These are phyloP conservation scores for Stenchaetothrips biformis DNA, from an alignment of 2,888 invertebrate genomes.

Conservation along the genomic window DNA sequence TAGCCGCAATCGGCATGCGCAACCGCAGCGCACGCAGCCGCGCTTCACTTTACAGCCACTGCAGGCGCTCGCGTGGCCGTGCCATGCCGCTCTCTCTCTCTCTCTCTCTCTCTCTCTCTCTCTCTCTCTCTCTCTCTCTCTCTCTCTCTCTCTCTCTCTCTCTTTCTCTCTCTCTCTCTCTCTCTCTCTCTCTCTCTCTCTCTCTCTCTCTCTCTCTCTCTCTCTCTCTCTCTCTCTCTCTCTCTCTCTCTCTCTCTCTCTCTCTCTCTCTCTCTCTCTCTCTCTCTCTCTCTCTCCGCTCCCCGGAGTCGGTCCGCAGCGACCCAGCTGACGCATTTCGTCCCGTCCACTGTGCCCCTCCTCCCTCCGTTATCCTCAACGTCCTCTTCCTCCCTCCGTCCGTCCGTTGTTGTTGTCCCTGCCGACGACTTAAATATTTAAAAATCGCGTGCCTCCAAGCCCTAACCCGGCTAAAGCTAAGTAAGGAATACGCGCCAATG, in stretches of 20 bases:
- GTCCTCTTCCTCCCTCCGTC: too few species aligned
- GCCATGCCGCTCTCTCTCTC: neutral
- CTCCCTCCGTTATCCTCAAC: too few species aligned
- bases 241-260: constrained; percentile 18
- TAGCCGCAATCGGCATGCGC: neutral
- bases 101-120: constrained; percentile 2
- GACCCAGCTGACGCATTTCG: neutral
- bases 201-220: constrained; percentile 25
- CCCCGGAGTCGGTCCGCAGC: neutral
- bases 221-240: constrained; percentile 9
- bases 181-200: constrained; percentile 26
- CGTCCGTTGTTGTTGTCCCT: too few species aligned
- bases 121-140: constrained; percentile 31
- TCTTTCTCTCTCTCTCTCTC: constrained; percentile 21
- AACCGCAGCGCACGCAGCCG: neutral
- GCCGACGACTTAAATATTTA: too few species aligned
- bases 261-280: constrained; percentile 5
- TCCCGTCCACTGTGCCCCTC: neutral
- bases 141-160: constrained; percentile 17
- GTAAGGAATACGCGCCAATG: too few species aligned
- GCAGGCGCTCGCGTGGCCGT: neutral
- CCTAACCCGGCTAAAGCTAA: too few species aligned
- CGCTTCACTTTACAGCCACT: neutral
- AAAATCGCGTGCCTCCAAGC: too few species aligned
- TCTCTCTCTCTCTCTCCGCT: neutral